Percentiles rank a stretch among this genome's conserved stretches.
Evolutionary conservation across 2,113 vertebrate species (phyloP).

Genomic region (Chiloscyllium plagiosum): DNA sequence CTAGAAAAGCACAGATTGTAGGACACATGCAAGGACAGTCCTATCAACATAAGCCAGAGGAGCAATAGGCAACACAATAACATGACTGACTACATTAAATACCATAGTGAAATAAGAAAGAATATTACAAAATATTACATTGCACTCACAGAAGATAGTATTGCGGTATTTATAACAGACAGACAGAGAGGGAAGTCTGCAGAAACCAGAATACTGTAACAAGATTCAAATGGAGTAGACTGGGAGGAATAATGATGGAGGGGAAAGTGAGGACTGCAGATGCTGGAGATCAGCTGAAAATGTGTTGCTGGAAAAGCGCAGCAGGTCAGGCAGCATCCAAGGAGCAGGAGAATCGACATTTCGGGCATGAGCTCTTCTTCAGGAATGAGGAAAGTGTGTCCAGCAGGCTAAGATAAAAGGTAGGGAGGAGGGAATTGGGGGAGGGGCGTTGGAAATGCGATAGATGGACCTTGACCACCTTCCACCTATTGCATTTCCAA

Average conservation of each 20-base stretch:
- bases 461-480: no score
- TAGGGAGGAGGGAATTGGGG: no score
- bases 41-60: not conserved
- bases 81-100: not conserved
- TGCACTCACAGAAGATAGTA: not conserved
- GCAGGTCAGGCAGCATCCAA: no score
- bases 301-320: no score
- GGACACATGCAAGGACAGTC: not conserved
- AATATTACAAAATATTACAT: not conserved
- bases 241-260: not conserved
- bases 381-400: no score
- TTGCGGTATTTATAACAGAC: not conserved
- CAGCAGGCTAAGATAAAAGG: no score
- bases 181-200: not conserved
- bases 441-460: no score
- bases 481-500: no score
- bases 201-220: not conserved
- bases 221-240: not conserved
- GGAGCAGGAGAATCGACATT: no score
- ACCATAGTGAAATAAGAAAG: not conserved
- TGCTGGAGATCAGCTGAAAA: no score
- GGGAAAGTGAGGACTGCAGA: no score
- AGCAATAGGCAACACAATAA: not conserved
- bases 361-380: no score
- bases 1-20: not conserved